phyloP scores from a whole-genome alignment of 2,113 vertebrate species.

The Ellobius talpinus region DNA sequence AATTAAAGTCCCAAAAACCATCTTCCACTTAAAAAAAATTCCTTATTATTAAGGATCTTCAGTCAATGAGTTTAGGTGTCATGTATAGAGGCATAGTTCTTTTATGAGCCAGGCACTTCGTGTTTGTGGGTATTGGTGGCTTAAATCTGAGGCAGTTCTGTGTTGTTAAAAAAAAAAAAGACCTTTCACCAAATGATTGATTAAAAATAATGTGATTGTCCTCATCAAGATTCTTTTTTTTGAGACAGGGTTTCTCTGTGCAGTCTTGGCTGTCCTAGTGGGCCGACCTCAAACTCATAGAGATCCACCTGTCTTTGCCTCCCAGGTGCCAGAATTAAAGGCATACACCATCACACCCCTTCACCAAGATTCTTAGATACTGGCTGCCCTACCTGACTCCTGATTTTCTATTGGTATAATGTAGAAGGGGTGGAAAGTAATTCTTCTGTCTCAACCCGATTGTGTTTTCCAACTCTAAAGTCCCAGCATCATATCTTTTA shows the following conservation, averaged over 20 bases:
- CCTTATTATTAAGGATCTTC: slow-evolving; percentile 43
- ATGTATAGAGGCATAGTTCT: background rate
- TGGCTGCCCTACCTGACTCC: background rate
- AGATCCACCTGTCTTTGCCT: too few relatives aligned
- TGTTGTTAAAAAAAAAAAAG: slow-evolving; percentile 9
- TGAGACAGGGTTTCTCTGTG: too few relatives aligned
- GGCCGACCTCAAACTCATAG: too few relatives aligned
- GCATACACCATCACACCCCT: too few relatives aligned
- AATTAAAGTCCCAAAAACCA: slow-evolving; percentile 19
- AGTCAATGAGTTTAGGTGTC: background rate
- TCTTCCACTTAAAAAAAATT: slow-evolving; percentile 8
- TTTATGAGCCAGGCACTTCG: background rate
- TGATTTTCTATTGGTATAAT: slow-evolving; percentile 11
- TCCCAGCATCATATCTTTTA: background rate
- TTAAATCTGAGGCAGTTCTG: slow-evolving; percentile 5
- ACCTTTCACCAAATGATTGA: background rate
- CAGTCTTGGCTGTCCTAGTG: too few relatives aligned
- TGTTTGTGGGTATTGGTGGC: background rate
- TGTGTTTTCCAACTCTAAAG: slow-evolving; percentile 30
- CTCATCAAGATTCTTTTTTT: background rate
- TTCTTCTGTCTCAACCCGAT: background rate
- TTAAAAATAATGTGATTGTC: slow-evolving; percentile 37
- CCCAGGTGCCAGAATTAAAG: too few relatives aligned
- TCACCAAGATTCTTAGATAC: slow-evolving; percentile 2
- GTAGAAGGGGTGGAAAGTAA: background rate